Conservation (phyloP, 2,888 invertebrate genomes). For the Scotopteryx bipunctaria region DNA sequence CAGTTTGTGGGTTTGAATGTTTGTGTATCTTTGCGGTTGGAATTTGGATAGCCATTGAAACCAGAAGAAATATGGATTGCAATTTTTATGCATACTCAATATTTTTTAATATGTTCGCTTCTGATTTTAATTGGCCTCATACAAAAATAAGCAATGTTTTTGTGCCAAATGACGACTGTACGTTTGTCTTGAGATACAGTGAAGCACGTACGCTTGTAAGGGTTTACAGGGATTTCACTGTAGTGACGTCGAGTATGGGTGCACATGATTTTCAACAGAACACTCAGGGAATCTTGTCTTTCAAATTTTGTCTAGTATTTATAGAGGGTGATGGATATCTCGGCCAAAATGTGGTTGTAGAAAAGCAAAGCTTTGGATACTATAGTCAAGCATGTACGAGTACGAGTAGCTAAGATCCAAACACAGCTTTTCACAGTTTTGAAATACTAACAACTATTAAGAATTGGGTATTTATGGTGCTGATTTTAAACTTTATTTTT, state of each 20-base stretch:
- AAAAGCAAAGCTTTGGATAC: constrained; percentile 5
- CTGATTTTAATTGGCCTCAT: constrained; percentile 8
- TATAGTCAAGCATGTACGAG: constrained; percentile 44
- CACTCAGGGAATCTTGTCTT: constrained; percentile 22
- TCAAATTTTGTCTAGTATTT: constrained; percentile 27
- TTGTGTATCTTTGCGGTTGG: constrained; percentile 56
- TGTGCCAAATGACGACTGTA: constrained; percentile 53
- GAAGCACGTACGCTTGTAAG: constrained; percentile 64
- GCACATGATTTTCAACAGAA: constrained; percentile 48
- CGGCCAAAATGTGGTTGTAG: constrained; percentile 24
- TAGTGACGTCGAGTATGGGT: constrained; percentile 56
- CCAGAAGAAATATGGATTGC: constrained; percentile 5
- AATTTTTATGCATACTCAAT: background rate
- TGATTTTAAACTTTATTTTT: constrained; percentile 52
- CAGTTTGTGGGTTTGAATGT: constrained; percentile 65
- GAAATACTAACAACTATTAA: constrained; percentile 49
- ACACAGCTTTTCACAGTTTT: constrained; percentile 48
- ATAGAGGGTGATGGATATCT: constrained; percentile 29
- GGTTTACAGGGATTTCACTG: constrained; percentile 42
- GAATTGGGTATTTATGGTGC: constrained; percentile 32
- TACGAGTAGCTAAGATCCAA: constrained; percentile 41
- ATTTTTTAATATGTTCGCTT: background rate
- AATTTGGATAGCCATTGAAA: constrained; percentile 42
- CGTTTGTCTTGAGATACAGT: constrained; percentile 46
- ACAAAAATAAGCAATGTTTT: constrained; percentile 15